Evolutionary conservation across 2,113 vertebrate species (phyloP).

Genomic region (Pandion haliaetus): DNA sequence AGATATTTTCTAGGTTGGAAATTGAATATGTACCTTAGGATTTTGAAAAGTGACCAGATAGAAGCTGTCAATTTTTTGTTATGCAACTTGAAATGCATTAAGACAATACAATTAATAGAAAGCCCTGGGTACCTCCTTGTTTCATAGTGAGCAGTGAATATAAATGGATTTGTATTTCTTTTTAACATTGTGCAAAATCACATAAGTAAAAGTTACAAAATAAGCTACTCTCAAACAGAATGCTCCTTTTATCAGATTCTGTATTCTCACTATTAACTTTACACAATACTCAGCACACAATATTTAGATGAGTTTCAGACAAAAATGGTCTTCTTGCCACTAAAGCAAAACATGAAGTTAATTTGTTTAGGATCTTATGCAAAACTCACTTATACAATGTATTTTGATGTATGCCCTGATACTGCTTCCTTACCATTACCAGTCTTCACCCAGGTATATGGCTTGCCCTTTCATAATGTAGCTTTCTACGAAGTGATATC

Average conservation of each 20-base stretch:
- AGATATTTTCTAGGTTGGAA: not conserved
- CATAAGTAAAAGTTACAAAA: not conserved
- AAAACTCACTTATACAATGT: not conserved
- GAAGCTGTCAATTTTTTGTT: not conserved
- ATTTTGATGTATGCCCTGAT: not conserved
- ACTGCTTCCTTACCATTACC: not conserved
- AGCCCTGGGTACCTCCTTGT: not conserved
- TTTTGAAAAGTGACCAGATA: not conserved
- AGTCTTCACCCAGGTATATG: not conserved
- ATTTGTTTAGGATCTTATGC: not conserved
- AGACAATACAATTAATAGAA: not conserved
- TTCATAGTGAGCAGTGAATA: not conserved
- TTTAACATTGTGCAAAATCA: not conserved
- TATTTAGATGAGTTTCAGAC: not conserved
- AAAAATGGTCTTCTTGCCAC: not conserved
- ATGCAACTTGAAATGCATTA: not conserved
- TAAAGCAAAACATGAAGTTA: not conserved
- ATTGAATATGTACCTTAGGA: not conserved
- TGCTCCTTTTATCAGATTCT: not conserved
- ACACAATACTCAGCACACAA: not conserved
- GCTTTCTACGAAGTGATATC: not conserved
- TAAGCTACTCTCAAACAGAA: not conserved
- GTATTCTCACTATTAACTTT: not conserved
- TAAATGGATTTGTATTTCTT: not conserved
- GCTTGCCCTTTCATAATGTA: not conserved